Percentiles rank a stretch among this genome's conserved stretches.
These are phyloP conservation scores for Gambusia yucatana DNA, from an alignment of 2,797 vertebrate genomes.

Conservation along the genomic window DNA sequence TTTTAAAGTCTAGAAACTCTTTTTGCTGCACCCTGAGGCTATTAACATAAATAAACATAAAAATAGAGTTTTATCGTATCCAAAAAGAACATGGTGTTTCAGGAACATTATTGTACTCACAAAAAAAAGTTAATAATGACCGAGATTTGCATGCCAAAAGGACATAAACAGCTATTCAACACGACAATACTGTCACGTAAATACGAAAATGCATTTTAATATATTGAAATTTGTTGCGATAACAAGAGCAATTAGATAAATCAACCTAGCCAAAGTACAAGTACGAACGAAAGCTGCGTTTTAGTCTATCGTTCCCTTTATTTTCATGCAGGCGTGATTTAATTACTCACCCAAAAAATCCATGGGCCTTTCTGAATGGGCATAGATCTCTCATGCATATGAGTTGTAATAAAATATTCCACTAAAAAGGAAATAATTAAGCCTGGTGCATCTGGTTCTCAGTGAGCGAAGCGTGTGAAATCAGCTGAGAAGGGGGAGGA, in stretches of 20 bases:
- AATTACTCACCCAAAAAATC: slow-evolving; percentile 58
- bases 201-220: not conserved
- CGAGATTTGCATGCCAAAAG: not conserved
- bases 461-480: slow-evolving; percentile 56
- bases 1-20: slow-evolving; percentile 32
- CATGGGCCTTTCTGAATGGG: slow-evolving; percentile 44
- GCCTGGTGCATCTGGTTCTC: slow-evolving; percentile 53
- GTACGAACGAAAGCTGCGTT: slow-evolving; percentile 12
- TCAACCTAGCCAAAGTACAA: slow-evolving; percentile 14
- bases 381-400: slow-evolving; percentile 40
- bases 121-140: slow-evolving; percentile 1
- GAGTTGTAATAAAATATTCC: slow-evolving; percentile 46
- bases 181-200: not conserved
- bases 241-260: not conserved
- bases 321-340: slow-evolving; percentile 31
- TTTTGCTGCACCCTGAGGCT: slow-evolving; percentile 58
- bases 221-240: not conserved
- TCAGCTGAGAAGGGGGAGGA: slow-evolving; percentile 20
- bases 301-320: slow-evolving; percentile 9
- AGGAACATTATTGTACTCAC: not conserved
- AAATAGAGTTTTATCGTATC: not conserved
- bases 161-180: not conserved
- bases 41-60: slow-evolving; percentile 24
- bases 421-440: slow-evolving; percentile 43
- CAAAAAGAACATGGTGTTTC: slow-evolving; percentile 7